Base-by-base conservation (phyloP, 2,113 vertebrate species). In the Thymallus thymallus region DNA sequence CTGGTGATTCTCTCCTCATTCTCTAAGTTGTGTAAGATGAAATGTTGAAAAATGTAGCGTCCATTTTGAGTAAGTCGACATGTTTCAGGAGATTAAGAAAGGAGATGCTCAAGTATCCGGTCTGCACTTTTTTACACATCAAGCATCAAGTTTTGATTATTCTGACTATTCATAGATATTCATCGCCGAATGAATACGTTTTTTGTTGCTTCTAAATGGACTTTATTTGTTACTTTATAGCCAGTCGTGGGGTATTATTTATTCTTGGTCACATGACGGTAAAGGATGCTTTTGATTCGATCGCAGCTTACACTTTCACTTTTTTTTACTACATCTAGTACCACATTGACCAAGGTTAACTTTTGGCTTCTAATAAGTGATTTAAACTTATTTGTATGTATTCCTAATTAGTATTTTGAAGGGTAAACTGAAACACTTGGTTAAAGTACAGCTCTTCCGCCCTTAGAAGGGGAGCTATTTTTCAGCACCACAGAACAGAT, bases 61-160 rank as follows among this genome's bases (percentile, higher is more conserved):
- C 96, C 96, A 97, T 99, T 96, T 99, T 98, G 96, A 96, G 94
- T 88, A 91, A 92, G 93, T 95, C 94, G 95, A 96, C 94, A 92
- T 94, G 95, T 93, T 97, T 98, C 94, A 91, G 92, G 91, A 92
- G 94, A 90, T 90, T 92, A 91, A 84, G 84, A 84, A 86, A 91
- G 76, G 73, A 86, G 73, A 75, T 69, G 69, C 73, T 78, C 16
- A 85, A 86, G 80, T 88, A 30, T 69, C 73, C 77, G 71, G 22
- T 63, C 22, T 48, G 55, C 13, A 82, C 78, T 88, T 86, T 29
- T n/a, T 46, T 3, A 10, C 1, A 74, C 69, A 26, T 13, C 1
- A 30, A 12, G 32, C 24, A 4, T 29, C 65, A 75, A 72, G 80
- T 69, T 76, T 61, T 46, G n/a, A 46, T 3, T 9, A 14, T 65